phyloP scores from a whole-genome alignment of 2,888 invertebrate genomes.

The Mactromeris polynyma region DNA sequence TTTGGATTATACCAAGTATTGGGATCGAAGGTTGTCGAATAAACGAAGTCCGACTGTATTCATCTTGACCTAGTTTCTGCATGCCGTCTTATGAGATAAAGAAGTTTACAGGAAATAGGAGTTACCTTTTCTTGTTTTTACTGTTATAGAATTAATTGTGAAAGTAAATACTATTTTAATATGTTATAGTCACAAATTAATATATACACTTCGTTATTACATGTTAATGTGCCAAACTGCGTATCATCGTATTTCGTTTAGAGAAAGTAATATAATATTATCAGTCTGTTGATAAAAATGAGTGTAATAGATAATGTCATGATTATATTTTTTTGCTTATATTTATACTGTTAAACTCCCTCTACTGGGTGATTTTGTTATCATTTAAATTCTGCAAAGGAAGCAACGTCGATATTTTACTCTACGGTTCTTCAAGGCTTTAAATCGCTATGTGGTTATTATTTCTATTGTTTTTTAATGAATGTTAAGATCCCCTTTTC shows the following conservation, averaged over 20 bases:
- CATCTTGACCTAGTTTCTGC: background rate
- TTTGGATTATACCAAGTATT: too few species aligned
- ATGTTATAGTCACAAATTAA: background rate
- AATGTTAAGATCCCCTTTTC: too few species aligned
- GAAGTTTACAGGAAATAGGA: background rate
- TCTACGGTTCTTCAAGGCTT: background rate
- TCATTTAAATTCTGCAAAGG: background rate
- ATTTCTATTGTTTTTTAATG: too few species aligned
- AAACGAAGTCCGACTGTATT: too few species aligned
- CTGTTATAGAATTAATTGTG: background rate
- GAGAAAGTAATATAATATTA: background rate
- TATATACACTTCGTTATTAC: background rate
- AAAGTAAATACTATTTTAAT: background rate
- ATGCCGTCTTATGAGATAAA: background rate
- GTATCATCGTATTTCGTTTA: background rate
- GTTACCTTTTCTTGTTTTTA: background rate
- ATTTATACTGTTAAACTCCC: background rate
- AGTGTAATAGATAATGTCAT: background rate
- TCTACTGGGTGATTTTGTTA: background rate
- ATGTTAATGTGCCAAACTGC: background rate
- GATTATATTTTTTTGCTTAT: background rate
- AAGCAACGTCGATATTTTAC: background rate
- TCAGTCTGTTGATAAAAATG: background rate
- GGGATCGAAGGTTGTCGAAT: too few species aligned
- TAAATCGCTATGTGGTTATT: too few species aligned